Evolutionary conservation across 2,888 invertebrate genomes (phyloP).

Genomic region (Teinopalpus imperialis): DNA sequence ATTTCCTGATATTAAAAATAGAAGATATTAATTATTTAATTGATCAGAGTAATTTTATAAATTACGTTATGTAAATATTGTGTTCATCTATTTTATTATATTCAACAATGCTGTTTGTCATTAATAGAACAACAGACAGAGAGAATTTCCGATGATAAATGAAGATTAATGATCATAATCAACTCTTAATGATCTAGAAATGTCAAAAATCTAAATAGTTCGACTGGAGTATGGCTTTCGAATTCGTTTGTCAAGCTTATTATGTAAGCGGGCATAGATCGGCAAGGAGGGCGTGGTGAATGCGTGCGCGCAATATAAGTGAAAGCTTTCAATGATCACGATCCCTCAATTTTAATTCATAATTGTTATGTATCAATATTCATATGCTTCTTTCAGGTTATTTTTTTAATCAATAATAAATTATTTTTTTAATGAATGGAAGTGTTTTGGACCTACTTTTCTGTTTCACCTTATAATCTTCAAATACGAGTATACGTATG

Average conservation of each 20-base stretch:
- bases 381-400: too few relatives aligned
- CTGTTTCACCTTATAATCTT: too few relatives aligned
- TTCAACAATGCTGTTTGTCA: constrained; percentile 5
- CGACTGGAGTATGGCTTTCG: constrained; percentile 27
- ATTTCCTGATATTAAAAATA: too few relatives aligned
- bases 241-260: constrained; percentile 25
- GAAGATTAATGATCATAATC: constrained; percentile 22
- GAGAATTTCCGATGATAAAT: constrained; percentile 20
- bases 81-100: too few relatives aligned
- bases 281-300: constrained; percentile 21
- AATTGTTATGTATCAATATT: constrained; percentile 39
- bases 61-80: too few relatives aligned
- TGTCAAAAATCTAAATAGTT: constrained; percentile 26
- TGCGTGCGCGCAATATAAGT: constrained; percentile 53
- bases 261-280: constrained; percentile 21
- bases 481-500: too few relatives aligned
- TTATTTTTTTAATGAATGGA: too few relatives aligned
- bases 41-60: too few relatives aligned
- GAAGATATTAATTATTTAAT: too few relatives aligned
- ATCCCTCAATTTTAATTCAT: constrained; percentile 45
- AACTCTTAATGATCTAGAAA: constrained; percentile 27
- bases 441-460: too few relatives aligned
- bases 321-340: constrained; percentile 66
- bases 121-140: constrained; percentile 12
- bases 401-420: too few relatives aligned